Conservation (phyloP, 2,797 vertebrate species). For the Oryzias sinensis region DNA sequence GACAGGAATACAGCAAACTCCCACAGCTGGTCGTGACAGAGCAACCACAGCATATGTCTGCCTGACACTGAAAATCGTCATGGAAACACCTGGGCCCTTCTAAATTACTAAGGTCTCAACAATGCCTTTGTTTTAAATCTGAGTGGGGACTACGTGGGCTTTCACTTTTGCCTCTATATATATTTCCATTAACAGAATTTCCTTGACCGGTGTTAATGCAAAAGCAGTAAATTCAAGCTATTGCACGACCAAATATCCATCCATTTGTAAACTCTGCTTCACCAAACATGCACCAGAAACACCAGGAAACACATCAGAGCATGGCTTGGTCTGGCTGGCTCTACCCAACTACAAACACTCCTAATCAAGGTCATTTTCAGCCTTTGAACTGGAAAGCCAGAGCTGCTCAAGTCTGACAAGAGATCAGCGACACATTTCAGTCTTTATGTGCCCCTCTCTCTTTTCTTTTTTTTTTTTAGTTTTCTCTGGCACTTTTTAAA, state of each 20-base stretch:
- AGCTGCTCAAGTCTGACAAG: not conserved
- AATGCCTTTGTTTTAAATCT: not conserved
- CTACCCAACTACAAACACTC: not conserved
- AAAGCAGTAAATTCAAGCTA: not conserved
- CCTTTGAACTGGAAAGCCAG: slow-evolving; percentile 5
- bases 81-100: slow-evolving; percentile 18
- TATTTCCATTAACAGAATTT: slow-evolving; percentile 1
- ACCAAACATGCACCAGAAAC: not conserved
- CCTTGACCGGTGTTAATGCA: not conserved
- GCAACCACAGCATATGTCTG: slow-evolving; percentile 53
- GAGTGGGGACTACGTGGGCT: no score
- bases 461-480: not conserved
- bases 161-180: not conserved
- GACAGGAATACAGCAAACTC: not conserved
- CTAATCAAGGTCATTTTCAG: slow-evolving; percentile 1
- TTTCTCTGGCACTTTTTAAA: not conserved
- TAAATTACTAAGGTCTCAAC: slow-evolving; percentile 10
- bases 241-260: not conserved
- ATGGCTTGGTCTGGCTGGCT: slow-evolving; percentile 2
- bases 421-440: slow-evolving; percentile 2
- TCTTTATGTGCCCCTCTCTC: not conserved
- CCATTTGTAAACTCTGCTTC: not conserved
- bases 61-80: slow-evolving; percentile 45
- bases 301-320: not conserved
- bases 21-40: slow-evolving; percentile 34